Evolutionary conservation across 2,888 invertebrate genomes (phyloP), one percentile per base, ranked within the genome.

Genomic region (Ophioninae sp.): DNA sequence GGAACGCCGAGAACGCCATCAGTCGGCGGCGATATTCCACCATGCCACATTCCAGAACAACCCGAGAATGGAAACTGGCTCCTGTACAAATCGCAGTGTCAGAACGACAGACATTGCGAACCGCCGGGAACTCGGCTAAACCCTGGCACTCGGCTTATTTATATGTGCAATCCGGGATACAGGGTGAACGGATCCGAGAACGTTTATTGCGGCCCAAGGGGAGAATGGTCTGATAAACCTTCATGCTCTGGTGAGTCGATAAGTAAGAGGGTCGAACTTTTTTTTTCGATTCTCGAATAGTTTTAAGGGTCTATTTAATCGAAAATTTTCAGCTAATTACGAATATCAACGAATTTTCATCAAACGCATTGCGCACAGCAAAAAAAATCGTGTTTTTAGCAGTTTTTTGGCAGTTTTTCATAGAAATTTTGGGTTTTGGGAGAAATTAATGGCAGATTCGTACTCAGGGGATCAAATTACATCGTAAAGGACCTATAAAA

Each of bases 71-170:
- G 92, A 50, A 73, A 57, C 0, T 90, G 90, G 90, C 86, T 85
- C 62, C 80, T 91, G 30, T 88, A 90, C 61, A 83, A 82, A 68
- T 87, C 87, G 17, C 88, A 88, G 57, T 92, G 92, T 59, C 23
- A 44, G 5, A 74, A 13, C 17, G 44, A 72, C 39, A 59, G 85
- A 6, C 30, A 90, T n/a, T 92, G 92, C 70, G 68, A 88, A 7
- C 20, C 88, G 6, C 7, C 59, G 1, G 61, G 80, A 7, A 86
- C 86, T 6, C 37, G 50, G 2, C 70, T 92, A 7, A 83, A 77
- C 17, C 89, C 88, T 5, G 92, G 92, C n/a, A 79, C 88, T 17
- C 79, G 86, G 72, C 82, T 93, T 23, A 81, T 90, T n/a, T 93
- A 91, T 44, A 86, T 69, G n/a, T 93, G 93, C 67, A 65, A 89